Conservation (phyloP, 2,797 vertebrate species). For the Argya squamiceps region DNA sequence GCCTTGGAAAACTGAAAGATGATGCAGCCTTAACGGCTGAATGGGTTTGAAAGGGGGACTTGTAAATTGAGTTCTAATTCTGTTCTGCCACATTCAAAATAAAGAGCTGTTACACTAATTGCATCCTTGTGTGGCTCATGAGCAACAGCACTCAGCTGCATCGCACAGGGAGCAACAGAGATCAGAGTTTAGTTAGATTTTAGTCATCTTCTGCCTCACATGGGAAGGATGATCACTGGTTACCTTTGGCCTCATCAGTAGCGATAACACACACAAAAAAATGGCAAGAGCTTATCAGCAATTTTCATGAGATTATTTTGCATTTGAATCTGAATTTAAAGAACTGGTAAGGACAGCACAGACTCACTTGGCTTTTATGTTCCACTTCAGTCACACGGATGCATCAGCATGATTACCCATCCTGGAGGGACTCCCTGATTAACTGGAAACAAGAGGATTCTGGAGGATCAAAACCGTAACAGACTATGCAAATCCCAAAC, state of each 20-base stretch:
- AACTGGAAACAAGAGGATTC: conserved; percentile 10
- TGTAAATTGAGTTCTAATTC: conserved; percentile 71
- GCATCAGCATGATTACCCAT: neutral
- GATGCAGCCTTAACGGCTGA: conserved; percentile 64
- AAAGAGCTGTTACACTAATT: conserved; percentile 62
- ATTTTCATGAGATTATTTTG: neutral
- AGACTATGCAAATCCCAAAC: neutral
- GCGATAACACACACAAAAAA: fast-evolving
- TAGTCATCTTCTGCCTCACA: neutral
- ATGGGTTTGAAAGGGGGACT: conserved; percentile 70
- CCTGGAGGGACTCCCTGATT: neutral
- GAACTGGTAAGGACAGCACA: neutral
- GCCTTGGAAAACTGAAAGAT: conserved; percentile 58
- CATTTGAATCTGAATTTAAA: neutral
- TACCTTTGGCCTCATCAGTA: neutral
- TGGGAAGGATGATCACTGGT: neutral
- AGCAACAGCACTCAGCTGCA: neutral
- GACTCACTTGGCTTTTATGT: neutral
- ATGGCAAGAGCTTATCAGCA: neutral
- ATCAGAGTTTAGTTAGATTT: neutral
- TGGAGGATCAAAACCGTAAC: neutral
- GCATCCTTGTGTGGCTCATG: conserved; percentile 10
- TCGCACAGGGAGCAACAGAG: neutral
- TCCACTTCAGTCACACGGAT: neutral
- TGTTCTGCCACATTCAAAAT: conserved; percentile 58